phyloP scores from a whole-genome alignment of 2,113 vertebrate genomes.

The Ellobius talpinus region DNA sequence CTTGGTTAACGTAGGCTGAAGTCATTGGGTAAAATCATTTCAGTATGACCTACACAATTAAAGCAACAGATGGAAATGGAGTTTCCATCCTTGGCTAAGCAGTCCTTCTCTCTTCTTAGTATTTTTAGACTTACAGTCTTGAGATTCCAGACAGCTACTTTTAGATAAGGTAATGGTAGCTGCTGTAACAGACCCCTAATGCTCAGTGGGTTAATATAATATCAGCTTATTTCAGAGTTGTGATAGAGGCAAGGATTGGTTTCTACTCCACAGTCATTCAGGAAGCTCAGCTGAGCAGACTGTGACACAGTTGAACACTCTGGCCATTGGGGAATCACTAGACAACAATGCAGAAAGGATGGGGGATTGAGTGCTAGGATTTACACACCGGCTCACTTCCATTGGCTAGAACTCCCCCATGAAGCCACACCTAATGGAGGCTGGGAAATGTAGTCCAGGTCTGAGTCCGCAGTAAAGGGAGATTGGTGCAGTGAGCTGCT shows the following conservation, averaged over 20 bases:
- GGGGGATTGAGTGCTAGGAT: neutral
- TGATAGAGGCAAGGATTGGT: neutral
- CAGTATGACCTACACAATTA: neutral
- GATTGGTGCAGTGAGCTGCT: neutral
- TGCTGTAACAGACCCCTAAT: neutral
- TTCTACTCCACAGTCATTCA: neutral
- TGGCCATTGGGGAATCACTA: neutral
- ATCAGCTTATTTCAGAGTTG: neutral
- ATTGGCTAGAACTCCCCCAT: neutral
- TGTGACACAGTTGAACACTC: neutral
- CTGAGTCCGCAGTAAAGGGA: slow-evolving; percentile 2
- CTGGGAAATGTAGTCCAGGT: neutral
- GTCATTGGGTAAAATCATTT: neutral
- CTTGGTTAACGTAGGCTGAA: neutral
- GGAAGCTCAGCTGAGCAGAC: neutral
- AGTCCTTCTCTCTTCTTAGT: neutral
- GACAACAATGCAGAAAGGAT: neutral
- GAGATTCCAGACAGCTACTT: slow-evolving; percentile 21
- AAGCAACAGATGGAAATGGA: slow-evolving; percentile 50
- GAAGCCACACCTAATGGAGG: neutral
- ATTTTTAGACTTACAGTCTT: slow-evolving; percentile 35
- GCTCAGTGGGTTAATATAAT: neutral
- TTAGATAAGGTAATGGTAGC: slow-evolving; percentile 13
- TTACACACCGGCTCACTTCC: neutral
- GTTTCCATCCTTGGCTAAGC: slow-evolving; percentile 31